A percentile compares a stretch with the other conserved stretches of the same genome.
Conservation (phyloP, 2,888 invertebrate species). For the Rhagonycha lutea region DNA sequence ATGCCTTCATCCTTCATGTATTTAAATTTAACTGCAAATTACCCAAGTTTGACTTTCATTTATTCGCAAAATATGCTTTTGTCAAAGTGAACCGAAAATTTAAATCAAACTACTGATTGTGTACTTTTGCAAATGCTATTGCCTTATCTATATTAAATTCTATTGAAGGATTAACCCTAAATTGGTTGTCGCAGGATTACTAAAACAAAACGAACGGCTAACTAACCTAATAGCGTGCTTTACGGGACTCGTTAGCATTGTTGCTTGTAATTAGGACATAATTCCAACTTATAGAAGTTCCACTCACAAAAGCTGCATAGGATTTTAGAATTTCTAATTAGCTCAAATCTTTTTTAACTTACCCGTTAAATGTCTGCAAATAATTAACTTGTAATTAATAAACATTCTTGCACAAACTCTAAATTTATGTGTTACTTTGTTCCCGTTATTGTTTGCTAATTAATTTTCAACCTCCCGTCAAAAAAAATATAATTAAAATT, state of each 20-base stretch:
- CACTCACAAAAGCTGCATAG: slow-evolving; percentile 23
- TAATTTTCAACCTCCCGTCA: not conserved
- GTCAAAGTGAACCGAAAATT: slow-evolving; percentile 5
- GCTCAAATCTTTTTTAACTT: not conserved
- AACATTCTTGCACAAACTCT: not conserved
- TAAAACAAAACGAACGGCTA: slow-evolving; percentile 33
- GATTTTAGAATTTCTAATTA: slow-evolving; percentile 26
- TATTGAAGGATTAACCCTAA: slow-evolving; percentile 36
- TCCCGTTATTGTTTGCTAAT: not conserved
- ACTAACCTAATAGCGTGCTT: slow-evolving; percentile 35
- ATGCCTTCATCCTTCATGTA: slow-evolving; percentile 5
- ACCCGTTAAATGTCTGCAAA: not conserved
- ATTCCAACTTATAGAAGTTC: slow-evolving; percentile 33
- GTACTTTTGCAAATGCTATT: slow-evolving; percentile 18
- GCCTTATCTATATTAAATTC: slow-evolving; percentile 32
- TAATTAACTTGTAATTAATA: not conserved
- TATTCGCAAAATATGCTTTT: slow-evolving; percentile 8
- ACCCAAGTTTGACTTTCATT: slow-evolving; percentile 16
- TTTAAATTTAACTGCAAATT: slow-evolving; percentile 19
- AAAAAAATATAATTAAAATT: not conserved
- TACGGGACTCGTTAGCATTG: slow-evolving; percentile 35
- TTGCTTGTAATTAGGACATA: slow-evolving; percentile 33
- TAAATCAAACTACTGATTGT: slow-evolving; percentile 19
- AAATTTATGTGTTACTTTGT: not conserved
- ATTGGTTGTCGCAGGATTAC: slow-evolving; percentile 37